Conservation (phyloP, 2,797 vertebrate genomes). For the Myotis daubentonii region DNA sequence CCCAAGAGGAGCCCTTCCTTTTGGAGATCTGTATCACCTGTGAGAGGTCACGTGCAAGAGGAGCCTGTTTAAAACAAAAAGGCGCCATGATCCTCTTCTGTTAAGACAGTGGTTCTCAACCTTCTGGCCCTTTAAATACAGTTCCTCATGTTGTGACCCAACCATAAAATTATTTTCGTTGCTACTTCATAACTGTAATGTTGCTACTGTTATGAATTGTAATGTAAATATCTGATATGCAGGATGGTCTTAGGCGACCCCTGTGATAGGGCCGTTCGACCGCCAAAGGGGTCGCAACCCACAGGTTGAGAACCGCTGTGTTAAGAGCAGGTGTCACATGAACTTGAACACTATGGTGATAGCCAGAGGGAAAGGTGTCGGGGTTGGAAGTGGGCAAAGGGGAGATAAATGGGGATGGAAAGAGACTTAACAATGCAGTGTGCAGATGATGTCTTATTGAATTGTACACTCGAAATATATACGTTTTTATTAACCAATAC, state of each 20-base stretch:
- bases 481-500: neutral
- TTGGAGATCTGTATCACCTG: neutral
- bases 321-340: neutral
- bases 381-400: neutral
- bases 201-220: too few relatives aligned
- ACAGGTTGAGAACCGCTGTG: too few relatives aligned
- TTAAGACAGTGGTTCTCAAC: neutral
- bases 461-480: neutral
- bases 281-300: too few relatives aligned
- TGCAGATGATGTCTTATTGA: neutral
- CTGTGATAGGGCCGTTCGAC: too few relatives aligned
- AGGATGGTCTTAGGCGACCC: too few relatives aligned
- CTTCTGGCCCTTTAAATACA: too few relatives aligned
- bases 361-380: neutral
- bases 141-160: too few relatives aligned
- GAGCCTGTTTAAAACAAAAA: neutral
- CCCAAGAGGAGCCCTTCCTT: neutral
- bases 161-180: too few relatives aligned
- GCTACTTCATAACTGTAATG: too few relatives aligned
- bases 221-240: too few relatives aligned
- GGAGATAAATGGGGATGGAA: neutral
- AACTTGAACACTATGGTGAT: too few relatives aligned
- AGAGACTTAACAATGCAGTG: neutral
- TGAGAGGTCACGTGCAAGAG: neutral
- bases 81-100: neutral